Evolutionary conservation across 1,140 invertebrate genomes (phyloP).

Genomic region (Drosophila nigrodunni): DNA sequence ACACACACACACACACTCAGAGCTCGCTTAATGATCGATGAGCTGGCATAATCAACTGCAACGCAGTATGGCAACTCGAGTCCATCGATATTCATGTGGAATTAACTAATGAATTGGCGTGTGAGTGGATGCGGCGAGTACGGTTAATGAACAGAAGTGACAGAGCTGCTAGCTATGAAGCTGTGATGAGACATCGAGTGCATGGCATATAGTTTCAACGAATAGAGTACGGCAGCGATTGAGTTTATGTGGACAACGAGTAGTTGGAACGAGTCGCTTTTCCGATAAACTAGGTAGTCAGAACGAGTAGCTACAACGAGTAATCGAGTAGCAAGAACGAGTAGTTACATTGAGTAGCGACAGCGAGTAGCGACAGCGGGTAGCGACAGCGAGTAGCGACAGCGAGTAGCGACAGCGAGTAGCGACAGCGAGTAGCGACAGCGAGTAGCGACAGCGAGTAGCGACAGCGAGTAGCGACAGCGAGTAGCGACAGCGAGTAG

Average conservation of each 20-base stretch:
- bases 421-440: not conserved
- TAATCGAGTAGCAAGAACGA: too few relatives aligned
- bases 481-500: not conserved
- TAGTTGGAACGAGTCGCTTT: too few relatives aligned
- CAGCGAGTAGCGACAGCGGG: too few relatives aligned
- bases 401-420: not conserved
- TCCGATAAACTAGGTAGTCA: too few relatives aligned
- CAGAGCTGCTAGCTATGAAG: not conserved
- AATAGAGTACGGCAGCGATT: too few relatives aligned
- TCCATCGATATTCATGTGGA: slow-evolving; percentile 18
- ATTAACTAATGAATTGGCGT: slow-evolving; percentile 32
- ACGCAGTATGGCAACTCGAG: not conserved
- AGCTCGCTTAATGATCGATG: slow-evolving; percentile 29
- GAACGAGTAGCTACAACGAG: not conserved
- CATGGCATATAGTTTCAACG: too few relatives aligned
- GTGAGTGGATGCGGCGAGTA: not conserved
- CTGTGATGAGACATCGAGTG: too few relatives aligned
- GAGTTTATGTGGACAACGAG: too few relatives aligned
- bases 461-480: not conserved
- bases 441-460: not conserved
- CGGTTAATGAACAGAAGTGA: not conserved
- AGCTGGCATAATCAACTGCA: slow-evolving; percentile 20
- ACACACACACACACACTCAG: too few relatives aligned
- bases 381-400: not conserved
- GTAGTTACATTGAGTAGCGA: too few relatives aligned